Base-by-base conservation (phyloP, 1,140 invertebrate species). In the Trichonephila inaurata region DNA sequence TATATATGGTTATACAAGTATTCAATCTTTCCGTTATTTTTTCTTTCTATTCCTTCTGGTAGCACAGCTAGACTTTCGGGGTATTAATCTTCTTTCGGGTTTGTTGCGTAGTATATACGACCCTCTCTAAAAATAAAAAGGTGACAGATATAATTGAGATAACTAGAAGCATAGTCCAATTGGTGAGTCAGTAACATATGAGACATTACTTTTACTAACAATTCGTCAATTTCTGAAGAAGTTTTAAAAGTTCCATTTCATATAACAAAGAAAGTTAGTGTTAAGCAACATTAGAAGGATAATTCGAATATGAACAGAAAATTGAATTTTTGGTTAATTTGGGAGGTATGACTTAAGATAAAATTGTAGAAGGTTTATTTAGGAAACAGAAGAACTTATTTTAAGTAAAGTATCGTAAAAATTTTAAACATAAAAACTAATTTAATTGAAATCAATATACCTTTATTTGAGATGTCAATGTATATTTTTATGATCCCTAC, bases 51-150 rank as follows among this genome's bases (percentile, higher is more conserved):
- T 85, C 77, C 83, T 91, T 28, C 14, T 24, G 24, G 7, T 21
- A 77, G 51, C 77, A 40, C 33, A 91, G 72, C 72, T 91, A 91
- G 89, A 51, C 66, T 69, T 92, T 66, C 81, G 66, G 40, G 58
- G 61, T 69, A 85, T 58, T 85, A 66, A 16, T 92, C 81, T 92
- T 92, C 33, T 51, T 24, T 40, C 44, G 72, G 6, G 21, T 85
- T 85, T 51, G 81, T 64, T 61, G 51, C 10, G 40, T n/a, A 64
- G 19, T 21, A 58, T 72, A 33, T 72, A 28, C 7, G 14, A 58
- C 8, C 64, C 19, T n/a, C 19, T 3, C 33, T 4, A 2, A 40
- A 40, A 40, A 3, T 3, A 16, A 66, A 69, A 58, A 24, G 90
- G 33, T 24, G 14, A 21, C 66, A 85, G 77, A 7, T 58, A 16